Evolutionary conservation across 2,888 invertebrate species (phyloP).

Genomic region (Ischnura elegans): DNA sequence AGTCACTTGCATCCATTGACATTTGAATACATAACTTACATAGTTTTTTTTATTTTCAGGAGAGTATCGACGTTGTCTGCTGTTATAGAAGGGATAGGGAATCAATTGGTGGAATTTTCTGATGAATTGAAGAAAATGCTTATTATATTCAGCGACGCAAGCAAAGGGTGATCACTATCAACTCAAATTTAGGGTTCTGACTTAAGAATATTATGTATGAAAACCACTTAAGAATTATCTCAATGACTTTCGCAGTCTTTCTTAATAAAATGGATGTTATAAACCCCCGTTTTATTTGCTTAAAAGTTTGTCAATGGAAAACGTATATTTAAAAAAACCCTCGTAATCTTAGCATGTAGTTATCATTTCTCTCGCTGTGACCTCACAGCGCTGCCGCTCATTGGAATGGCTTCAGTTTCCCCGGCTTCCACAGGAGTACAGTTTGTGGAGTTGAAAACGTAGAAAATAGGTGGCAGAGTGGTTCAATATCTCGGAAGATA

Average conservation of each 20-base stretch:
- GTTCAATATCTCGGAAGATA: background rate
- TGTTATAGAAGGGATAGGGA: background rate
- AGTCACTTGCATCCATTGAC: too few relatives aligned
- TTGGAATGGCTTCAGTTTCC: background rate
- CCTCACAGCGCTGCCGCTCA: background rate
- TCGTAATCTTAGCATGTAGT: background rate
- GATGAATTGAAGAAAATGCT: conserved; percentile 17
- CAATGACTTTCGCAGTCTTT: background rate
- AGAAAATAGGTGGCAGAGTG: background rate
- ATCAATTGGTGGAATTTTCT: background rate
- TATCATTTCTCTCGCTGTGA: background rate
- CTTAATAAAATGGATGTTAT: background rate
- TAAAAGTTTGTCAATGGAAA: background rate
- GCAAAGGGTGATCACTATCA: background rate
- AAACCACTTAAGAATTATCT: background rate
- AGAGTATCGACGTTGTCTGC: background rate
- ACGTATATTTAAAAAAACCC: background rate
- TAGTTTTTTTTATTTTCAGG: background rate
- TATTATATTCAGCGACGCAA: background rate
- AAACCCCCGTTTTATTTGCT: background rate
- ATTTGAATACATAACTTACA: too few relatives aligned
- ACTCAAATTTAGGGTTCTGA: background rate
- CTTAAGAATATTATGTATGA: background rate
- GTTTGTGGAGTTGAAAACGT: background rate
- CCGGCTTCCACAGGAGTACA: background rate